Evolutionary conservation across 1,140 invertebrate genomes (phyloP).

Genomic region (Lucilia sericata): DNA sequence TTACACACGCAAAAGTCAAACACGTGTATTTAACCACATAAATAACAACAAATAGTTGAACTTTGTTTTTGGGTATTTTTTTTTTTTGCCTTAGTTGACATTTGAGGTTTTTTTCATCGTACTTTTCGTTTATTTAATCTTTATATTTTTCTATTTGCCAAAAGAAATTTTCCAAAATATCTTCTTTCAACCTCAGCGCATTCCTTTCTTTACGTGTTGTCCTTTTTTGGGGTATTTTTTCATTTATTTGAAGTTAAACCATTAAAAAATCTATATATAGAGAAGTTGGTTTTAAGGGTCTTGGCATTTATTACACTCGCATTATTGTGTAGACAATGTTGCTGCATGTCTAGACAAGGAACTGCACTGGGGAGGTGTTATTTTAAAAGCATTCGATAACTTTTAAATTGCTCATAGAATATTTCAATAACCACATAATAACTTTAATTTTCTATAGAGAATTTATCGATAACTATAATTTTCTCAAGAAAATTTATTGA

Average conservation of each 20-base stretch:
- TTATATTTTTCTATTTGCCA: not conserved
- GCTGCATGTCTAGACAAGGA: no score
- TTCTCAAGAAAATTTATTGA: no score
- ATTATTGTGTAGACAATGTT: no score
- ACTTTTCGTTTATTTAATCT: not conserved
- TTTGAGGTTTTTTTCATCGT: not conserved
- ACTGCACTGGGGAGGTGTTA: no score
- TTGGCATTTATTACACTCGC: no score
- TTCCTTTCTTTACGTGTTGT: not conserved
- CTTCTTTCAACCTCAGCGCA: not conserved
- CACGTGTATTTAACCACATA: not conserved
- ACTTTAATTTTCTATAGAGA: no score
- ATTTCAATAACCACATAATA: no score
- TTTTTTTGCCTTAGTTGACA: constrained; percentile 1
- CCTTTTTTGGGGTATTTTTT: not conserved
- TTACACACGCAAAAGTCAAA: not conserved
- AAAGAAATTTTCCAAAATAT: not conserved
- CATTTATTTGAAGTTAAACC: not conserved
- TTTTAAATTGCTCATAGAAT: no score
- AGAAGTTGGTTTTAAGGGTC: not conserved
- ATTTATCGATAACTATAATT: no score
- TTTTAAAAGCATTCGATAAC: no score
- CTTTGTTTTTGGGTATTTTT: not conserved
- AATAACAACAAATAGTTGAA: not conserved
- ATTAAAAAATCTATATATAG: not conserved